Conservation (phyloP, 2,113 vertebrate genomes). For the Phalacrocorax brasilianus region DNA sequence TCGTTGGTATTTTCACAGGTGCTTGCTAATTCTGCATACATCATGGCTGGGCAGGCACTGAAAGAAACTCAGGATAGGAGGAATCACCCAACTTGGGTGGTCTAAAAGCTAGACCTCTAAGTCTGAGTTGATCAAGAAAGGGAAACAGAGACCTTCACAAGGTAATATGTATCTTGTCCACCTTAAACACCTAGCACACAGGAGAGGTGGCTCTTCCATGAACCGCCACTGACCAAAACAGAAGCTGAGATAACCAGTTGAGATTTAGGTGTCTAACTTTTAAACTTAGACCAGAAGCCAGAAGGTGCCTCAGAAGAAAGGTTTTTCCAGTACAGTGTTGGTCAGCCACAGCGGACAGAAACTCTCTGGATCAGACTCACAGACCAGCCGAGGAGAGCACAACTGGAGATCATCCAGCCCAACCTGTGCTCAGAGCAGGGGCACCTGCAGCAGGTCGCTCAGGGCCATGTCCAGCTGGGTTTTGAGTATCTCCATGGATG, state of each 20-base stretch:
- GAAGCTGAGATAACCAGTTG: background rate
- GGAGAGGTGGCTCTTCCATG: background rate
- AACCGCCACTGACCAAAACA: background rate
- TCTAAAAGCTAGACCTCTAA: background rate
- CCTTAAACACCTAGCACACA: background rate
- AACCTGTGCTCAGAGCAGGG: background rate
- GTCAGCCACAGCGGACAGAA: background rate
- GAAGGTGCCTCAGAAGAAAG: background rate
- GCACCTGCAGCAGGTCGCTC: background rate
- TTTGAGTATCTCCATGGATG: background rate
- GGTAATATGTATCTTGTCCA: background rate
- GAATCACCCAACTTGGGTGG: background rate
- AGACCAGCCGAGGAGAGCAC: background rate
- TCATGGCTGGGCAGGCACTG: background rate
- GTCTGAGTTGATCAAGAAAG: background rate
- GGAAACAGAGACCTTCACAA: background rate
- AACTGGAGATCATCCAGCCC: background rate
- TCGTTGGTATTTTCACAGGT: background rate
- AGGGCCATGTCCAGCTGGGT: fast-evolving
- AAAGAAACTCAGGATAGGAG: background rate
- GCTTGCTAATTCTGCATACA: background rate
- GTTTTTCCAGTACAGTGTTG: background rate
- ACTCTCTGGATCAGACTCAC: background rate
- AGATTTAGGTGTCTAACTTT: background rate
- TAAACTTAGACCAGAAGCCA: background rate